Percentiles rank a stretch among this genome's conserved stretches.
Evolutionary conservation across 2,888 invertebrate genomes (phyloP).

Genomic region (Drosophila tanythrix): DNA sequence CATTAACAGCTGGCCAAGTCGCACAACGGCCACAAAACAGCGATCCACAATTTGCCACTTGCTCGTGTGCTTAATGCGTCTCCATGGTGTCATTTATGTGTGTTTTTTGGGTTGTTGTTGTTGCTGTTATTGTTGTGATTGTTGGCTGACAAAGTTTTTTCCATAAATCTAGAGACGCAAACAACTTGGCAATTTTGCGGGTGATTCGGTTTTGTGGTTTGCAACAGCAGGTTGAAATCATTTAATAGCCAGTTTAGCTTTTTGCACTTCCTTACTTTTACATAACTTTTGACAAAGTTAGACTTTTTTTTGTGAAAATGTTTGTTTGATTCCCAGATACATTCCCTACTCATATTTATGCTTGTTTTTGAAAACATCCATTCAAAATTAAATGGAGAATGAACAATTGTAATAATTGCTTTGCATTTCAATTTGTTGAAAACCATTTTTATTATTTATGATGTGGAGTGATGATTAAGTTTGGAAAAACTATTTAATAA

Average conservation of each 20-base stretch:
- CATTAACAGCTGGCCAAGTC: conserved; percentile 72
- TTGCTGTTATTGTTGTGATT: conserved; percentile 29
- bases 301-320: not conserved
- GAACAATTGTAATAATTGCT: not conserved
- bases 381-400: not conserved
- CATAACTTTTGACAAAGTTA: not conserved
- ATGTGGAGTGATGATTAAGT: not conserved
- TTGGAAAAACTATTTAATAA: not conserved
- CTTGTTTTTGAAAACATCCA: not conserved
- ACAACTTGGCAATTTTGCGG: conserved; percentile 51
- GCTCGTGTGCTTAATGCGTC: conserved; percentile 70
- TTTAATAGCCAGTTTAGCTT: conserved; percentile 37
- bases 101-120: conserved; percentile 31
- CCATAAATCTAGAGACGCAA: conserved; percentile 53
- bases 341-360: not conserved
- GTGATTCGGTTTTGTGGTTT: conserved; percentile 63
- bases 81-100: conserved; percentile 64
- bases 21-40: conserved; percentile 30
- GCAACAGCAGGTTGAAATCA: conserved; percentile 33
- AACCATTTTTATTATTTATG: not conserved
- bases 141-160: conserved; percentile 61
- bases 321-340: not conserved
- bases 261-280: not conserved
- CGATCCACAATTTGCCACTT: conserved; percentile 45
- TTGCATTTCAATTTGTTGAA: not conserved